Conservation (phyloP, 2,888 invertebrate species). For the Eupithecia abbreviata region DNA sequence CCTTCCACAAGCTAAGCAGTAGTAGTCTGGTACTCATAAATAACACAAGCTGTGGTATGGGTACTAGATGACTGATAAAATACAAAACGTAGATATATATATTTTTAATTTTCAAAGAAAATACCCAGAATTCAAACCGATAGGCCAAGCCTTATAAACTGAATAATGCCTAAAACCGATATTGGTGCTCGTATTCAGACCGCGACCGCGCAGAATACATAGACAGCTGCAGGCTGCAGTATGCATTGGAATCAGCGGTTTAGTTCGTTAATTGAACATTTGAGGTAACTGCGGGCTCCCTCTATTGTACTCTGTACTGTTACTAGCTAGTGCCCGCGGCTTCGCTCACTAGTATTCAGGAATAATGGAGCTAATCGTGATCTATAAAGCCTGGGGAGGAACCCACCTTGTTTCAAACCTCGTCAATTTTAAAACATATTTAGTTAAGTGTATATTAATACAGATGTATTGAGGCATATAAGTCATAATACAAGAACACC, state of each 20-base stretch:
- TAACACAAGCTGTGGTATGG: too few relatives aligned
- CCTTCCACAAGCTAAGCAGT: too few relatives aligned
- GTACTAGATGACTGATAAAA: too few relatives aligned
- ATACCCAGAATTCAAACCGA: neutral
- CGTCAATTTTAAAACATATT: too few relatives aligned
- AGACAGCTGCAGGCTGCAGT: conserved; percentile 8
- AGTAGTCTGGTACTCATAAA: too few relatives aligned
- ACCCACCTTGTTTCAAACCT: neutral
- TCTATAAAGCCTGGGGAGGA: neutral
- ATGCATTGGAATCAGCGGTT: conserved; percentile 21
- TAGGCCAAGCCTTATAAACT: neutral
- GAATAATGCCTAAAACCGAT: neutral
- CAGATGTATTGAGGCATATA: neutral
- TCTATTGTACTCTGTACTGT: neutral
- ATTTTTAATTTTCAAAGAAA: too few relatives aligned
- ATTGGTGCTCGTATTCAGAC: neutral
- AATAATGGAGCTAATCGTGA: neutral
- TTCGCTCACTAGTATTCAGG: neutral
- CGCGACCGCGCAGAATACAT: conserved; percentile 5
- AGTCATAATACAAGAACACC: too few relatives aligned
- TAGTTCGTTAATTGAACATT: conserved; percentile 33
- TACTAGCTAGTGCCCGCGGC: neutral
- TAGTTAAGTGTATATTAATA: too few relatives aligned
- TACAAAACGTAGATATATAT: too few relatives aligned
- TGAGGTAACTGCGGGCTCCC: conserved; percentile 7